Conservation (phyloP, 2,113 vertebrate genomes). For the Semnornis frantzii region DNA sequence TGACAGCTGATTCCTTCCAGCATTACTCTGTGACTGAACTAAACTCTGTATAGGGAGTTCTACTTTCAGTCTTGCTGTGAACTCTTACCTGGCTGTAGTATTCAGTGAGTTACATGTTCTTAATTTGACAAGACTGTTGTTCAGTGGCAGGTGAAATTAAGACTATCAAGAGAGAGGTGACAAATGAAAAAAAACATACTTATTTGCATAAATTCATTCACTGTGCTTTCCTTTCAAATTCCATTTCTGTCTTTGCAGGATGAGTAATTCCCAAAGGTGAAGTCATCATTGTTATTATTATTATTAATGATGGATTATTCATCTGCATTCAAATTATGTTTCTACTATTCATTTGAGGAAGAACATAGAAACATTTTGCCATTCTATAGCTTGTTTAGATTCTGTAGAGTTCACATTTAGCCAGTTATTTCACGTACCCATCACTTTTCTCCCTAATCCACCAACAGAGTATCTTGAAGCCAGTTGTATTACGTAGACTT, state of each 20-base stretch:
- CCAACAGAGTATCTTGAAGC: background rate
- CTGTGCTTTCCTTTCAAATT: background rate
- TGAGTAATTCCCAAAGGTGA: background rate
- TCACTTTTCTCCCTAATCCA: background rate
- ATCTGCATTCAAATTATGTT: background rate
- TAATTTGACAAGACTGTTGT: background rate
- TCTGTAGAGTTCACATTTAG: background rate
- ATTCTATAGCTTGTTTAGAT: background rate
- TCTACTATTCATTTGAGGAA: background rate
- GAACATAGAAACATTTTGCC: background rate
- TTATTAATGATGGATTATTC: background rate
- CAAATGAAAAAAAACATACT: background rate
- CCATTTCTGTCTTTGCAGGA: background rate
- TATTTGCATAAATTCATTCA: background rate
- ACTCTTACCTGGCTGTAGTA: background rate
- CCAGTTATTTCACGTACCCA: background rate
- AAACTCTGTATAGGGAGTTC: background rate
- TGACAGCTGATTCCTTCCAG: background rate
- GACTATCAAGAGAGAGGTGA: background rate
- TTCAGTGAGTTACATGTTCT: background rate
- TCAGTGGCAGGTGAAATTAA: background rate
- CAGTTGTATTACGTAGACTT: background rate
- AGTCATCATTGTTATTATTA: background rate
- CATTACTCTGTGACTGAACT: background rate
- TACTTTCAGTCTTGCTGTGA: background rate